Evolutionary conservation across 2,888 invertebrate species (phyloP).

Genomic region (Physocephala rufipes): DNA sequence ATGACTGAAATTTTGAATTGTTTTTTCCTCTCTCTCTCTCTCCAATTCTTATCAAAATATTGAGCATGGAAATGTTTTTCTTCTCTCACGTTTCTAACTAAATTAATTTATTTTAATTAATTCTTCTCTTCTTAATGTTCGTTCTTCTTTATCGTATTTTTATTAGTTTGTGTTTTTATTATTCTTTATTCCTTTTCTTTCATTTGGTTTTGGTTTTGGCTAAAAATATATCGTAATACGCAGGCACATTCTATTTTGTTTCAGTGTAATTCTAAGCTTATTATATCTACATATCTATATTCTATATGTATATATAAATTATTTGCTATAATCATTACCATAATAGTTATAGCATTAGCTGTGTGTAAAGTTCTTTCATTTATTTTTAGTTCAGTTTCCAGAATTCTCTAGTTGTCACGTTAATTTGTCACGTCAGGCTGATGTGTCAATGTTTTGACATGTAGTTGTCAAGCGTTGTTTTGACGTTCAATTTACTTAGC

Average conservation of each 20-base stretch:
- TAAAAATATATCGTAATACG: conserved; percentile 61
- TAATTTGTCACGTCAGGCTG: no score
- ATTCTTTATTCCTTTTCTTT: conserved; percentile 38
- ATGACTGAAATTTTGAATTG: not conserved
- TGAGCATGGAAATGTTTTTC: not conserved
- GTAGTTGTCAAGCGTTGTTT: no score
- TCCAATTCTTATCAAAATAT: conserved; percentile 13
- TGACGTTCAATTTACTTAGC: no score
- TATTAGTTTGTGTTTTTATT: conserved; percentile 32
- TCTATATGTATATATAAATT: conserved; percentile 23
- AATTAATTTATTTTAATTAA: not conserved
- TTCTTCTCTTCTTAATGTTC: not conserved
- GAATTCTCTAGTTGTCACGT: no score
- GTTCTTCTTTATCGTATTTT: conserved; percentile 32
- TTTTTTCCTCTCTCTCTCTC: not conserved
- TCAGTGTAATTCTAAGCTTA: conserved; percentile 51
- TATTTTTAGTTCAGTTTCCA: no score
- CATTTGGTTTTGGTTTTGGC: conserved; percentile 51
- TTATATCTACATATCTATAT: conserved; percentile 37
- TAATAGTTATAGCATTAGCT: no score
- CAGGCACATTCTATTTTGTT: conserved; percentile 65
- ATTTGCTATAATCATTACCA: not conserved
- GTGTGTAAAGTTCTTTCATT: no score
- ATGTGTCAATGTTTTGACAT: no score
- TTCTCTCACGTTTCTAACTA: not conserved